Conservation (phyloP, 1,140 invertebrate genomes). For the Drosophila lowei region DNA sequence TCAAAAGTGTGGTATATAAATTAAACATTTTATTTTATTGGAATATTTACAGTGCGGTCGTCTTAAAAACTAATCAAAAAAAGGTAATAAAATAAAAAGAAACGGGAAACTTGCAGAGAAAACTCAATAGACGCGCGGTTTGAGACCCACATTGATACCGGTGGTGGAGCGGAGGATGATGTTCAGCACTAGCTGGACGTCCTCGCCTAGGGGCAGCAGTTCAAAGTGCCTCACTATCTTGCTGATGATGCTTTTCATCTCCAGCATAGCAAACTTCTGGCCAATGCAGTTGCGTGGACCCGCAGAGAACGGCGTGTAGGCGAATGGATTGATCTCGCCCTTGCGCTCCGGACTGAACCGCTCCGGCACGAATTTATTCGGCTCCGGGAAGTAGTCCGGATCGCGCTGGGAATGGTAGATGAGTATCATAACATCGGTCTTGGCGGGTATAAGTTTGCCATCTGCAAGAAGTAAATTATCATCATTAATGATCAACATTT, state of each 20-base stretch:
- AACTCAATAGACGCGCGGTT: slow-evolving; percentile 56
- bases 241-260: slow-evolving; percentile 86
- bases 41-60: slow-evolving; percentile 25
- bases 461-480: slow-evolving; percentile 31
- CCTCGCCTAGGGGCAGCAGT: slow-evolving; percentile 61
- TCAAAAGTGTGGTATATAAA: background rate
- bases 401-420: slow-evolving; percentile 84
- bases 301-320: slow-evolving; percentile 87
- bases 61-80: slow-evolving; percentile 14
- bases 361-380: slow-evolving; percentile 87
- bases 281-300: slow-evolving; percentile 88
- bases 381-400: slow-evolving; percentile 85
- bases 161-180: slow-evolving; percentile 67
- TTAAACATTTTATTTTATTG: slow-evolving; percentile 8
- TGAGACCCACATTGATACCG: slow-evolving; percentile 70
- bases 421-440: slow-evolving; percentile 77
- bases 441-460: slow-evolving; percentile 79
- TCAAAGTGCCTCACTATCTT: slow-evolving; percentile 83
- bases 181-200: slow-evolving; percentile 59
- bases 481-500: background rate
- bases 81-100: background rate
- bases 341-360: slow-evolving; percentile 85
- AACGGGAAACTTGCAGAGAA: too few species aligned
- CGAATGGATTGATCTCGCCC: slow-evolving; percentile 83
- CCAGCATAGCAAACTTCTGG: slow-evolving; percentile 91